A percentile compares a stretch with the other conserved stretches of the same genome.
Conservation (phyloP, 2,113 vertebrate genomes). For the Thalassoma bifasciatum region DNA sequence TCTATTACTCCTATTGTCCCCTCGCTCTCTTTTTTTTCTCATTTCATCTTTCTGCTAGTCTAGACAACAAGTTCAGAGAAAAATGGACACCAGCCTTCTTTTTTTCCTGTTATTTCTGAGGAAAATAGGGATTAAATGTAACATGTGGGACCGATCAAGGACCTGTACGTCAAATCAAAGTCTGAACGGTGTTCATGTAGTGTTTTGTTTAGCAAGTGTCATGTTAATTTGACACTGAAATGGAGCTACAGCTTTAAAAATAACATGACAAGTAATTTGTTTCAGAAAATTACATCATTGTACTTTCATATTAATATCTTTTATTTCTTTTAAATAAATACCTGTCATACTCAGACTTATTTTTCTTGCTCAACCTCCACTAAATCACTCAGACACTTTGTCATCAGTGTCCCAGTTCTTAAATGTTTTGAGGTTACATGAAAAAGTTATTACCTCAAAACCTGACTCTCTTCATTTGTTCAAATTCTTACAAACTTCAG, state of each 20-base stretch:
- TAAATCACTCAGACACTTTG: neutral
- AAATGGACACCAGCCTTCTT: neutral
- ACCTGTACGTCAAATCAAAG: too few species aligned
- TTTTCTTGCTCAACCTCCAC: neutral
- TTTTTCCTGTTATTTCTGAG: neutral
- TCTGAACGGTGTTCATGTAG: neutral
- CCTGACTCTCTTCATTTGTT: neutral
- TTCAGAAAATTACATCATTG: slow-evolving; percentile 53
- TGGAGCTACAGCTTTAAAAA: neutral
- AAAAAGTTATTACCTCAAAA: too few species aligned
- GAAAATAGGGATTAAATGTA: neutral
- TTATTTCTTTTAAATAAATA: too few species aligned
- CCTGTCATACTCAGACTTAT: too few species aligned
- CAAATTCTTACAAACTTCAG: neutral
- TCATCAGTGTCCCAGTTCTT: neutral
- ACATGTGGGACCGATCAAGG: neutral
- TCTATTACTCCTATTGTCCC: neutral
- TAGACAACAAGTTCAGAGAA: neutral
- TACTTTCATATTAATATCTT: neutral
- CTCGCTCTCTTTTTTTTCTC: neutral
- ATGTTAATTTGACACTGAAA: slow-evolving; percentile 16
- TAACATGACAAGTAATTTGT: neutral
- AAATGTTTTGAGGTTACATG: neutral
- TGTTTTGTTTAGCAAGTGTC: neutral
- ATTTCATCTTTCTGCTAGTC: neutral